Base-by-base conservation (phyloP, 2,888 invertebrate genomes). In the Protodeltote pygarga region DNA sequence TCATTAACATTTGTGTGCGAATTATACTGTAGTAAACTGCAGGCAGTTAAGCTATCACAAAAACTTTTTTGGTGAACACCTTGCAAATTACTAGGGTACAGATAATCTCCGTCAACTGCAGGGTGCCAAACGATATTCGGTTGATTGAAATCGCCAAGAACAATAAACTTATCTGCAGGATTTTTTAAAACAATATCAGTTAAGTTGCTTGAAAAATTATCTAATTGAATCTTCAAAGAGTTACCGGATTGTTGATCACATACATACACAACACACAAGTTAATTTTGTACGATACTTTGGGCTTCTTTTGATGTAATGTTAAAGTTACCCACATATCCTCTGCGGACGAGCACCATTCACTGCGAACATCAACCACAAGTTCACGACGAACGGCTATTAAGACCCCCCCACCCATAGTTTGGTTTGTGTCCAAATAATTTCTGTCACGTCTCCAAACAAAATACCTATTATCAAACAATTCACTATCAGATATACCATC, bases 291-390 rank as follows among this genome's bases (percentile, higher is more conserved):
- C 0, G 14, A 17, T 2, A 20, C 9, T 5, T 8, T 23, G 2
- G 35, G 32, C 10, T 15, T 49, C 1, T 6, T 13, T n/a, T 9
- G 17, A 3, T 15, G 10, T 5, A 34, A 9, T 6, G 38, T 38
- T 13, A 51, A 2, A 0, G 51, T 45, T 2, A 45, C 28, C 48
- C 46, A 48, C 3, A 57, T 6, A 8, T 51, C 57, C 8, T 57
- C 57, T 3, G 48, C 57, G 2, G 34, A 27, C 1, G 51, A 51
- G 5, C 13, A 10, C 46, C 49, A 46, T 1, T 41, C 39, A 9
- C 2, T 4, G 1, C 34, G 20, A 8, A 9, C 33, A 1, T 24
- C 41, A 0, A 25, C 39, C 1, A 20, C n/a, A 5, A 49, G 24
- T 2, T 58, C 42, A 1, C 52, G 40, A 1, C 45, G 19, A 19